phyloP scores from a whole-genome alignment of 2,888 invertebrate genomes.

The Artemia sp. region DNA sequence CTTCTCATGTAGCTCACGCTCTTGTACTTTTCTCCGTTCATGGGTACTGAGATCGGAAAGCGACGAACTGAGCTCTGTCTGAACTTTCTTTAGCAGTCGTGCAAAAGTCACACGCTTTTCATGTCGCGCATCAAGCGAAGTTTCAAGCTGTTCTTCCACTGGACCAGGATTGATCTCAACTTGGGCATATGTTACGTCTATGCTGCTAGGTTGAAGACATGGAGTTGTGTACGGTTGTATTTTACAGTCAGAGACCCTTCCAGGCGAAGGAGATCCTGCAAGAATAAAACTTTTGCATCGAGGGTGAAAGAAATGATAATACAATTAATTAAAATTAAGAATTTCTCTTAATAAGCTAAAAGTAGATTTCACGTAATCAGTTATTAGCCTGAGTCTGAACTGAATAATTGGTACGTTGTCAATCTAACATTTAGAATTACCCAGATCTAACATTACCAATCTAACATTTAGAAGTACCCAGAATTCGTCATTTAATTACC shows the following conservation, averaged over 20 bases:
- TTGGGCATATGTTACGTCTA: conserved; percentile 5
- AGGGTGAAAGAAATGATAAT: too few relatives aligned
- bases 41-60: conserved; percentile 31
- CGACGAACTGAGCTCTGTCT: conserved; percentile 31
- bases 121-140: neutral
- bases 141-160: neutral
- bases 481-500: too few relatives aligned
- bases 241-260: neutral
- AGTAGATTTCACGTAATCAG: too few relatives aligned
- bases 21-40: conserved; percentile 23
- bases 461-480: too few relatives aligned
- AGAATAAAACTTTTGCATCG: too few relatives aligned
- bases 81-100: conserved; percentile 26
- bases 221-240: neutral
- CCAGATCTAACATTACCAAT: too few relatives aligned
- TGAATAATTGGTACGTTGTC: too few relatives aligned
- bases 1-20: conserved; percentile 9
- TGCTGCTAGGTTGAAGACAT: neutral
- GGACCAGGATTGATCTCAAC: neutral
- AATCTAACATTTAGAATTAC: too few relatives aligned
- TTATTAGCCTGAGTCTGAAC: too few relatives aligned
- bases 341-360: too few relatives aligned
- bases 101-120: conserved; percentile 32
- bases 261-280: neutral
- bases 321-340: too few relatives aligned